These are phyloP conservation scores for Tupaia tana DNA, from an alignment of 2,113 vertebrate genomes.

Conservation along the genomic window DNA sequence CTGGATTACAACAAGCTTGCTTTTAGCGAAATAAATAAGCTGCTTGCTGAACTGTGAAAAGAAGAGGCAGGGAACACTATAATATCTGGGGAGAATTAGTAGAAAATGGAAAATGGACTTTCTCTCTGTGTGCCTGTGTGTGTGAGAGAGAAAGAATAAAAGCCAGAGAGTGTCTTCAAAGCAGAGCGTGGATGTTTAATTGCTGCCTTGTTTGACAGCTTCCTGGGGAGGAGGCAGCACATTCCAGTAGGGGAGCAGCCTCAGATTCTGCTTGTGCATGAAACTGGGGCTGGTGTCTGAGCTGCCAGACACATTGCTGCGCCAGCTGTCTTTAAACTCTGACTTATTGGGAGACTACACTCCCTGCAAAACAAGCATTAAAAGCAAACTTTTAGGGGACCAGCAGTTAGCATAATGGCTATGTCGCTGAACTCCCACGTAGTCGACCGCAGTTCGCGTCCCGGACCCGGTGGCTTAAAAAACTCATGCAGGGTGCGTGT, in stretches of 20 bases:
- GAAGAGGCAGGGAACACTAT: neutral
- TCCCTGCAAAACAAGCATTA: slow-evolving; percentile 6
- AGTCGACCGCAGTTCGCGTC: too few species aligned
- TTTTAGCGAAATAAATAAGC: slow-evolving; percentile 45
- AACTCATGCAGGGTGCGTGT: too few species aligned
- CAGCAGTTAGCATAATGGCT: too few species aligned
- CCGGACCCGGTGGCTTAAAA: too few species aligned
- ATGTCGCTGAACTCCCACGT: too few species aligned
- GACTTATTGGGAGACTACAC: neutral
- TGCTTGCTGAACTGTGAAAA: slow-evolving; percentile 56
- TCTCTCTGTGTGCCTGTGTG: neutral
- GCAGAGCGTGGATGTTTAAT: neutral
- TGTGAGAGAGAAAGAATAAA: neutral
- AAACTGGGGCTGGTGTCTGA: slow-evolving; percentile 52
- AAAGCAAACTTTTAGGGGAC: slow-evolving; percentile 38
- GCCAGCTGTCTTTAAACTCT: slow-evolving; percentile 44
- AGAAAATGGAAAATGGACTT: neutral
- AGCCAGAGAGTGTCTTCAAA: neutral
- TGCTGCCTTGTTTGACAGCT: neutral
- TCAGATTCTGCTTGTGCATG: neutral
- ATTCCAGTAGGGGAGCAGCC: neutral
- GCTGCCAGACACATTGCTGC: slow-evolving; percentile 36
- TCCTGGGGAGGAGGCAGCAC: neutral
- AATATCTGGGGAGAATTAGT: neutral
- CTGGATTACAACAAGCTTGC: slow-evolving; percentile 33